phyloP scores from a whole-genome alignment of 2,888 invertebrate species.

The Xestia ashworthii region DNA sequence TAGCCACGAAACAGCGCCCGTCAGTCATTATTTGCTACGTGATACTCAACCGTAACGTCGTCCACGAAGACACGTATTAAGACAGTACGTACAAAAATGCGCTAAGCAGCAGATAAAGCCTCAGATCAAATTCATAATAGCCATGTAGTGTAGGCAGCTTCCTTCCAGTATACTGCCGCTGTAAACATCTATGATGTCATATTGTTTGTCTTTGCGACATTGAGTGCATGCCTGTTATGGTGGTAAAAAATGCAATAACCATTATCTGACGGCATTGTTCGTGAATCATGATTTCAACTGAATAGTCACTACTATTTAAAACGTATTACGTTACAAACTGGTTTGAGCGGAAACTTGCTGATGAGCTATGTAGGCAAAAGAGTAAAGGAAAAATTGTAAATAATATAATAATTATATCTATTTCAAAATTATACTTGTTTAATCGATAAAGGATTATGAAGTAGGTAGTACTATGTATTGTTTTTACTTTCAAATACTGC shows the following conservation, averaged over 20 bases:
- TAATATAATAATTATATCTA: not conserved
- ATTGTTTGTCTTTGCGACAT: constrained; percentile 63
- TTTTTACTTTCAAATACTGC: not conserved
- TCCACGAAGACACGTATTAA: constrained; percentile 47
- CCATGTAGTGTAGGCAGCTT: constrained; percentile 41
- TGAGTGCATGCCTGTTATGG: constrained; percentile 66
- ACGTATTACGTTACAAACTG: constrained; percentile 46
- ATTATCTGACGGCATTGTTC: constrained; percentile 55
- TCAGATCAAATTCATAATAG: constrained; percentile 25
- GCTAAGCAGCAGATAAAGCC: constrained; percentile 28
- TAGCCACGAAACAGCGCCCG: constrained; percentile 1
- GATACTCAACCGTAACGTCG: constrained; percentile 35
- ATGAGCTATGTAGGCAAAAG: constrained; percentile 1
- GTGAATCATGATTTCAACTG: constrained; percentile 52
- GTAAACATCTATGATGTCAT: constrained; percentile 72
- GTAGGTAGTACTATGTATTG: not conserved
- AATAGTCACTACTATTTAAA: constrained; percentile 62
- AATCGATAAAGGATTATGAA: not conserved
- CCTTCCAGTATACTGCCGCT: constrained; percentile 35
- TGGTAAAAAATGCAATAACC: constrained; percentile 58
- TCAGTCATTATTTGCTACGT: constrained; percentile 52
- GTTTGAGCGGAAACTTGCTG: constrained; percentile 23
- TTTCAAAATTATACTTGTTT: too few species aligned
- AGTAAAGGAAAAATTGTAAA: not conserved
- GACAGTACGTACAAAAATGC: constrained; percentile 43